Evolutionary conservation across 2,888 invertebrate species (phyloP).

Genomic region (Panorpa germanica): DNA sequence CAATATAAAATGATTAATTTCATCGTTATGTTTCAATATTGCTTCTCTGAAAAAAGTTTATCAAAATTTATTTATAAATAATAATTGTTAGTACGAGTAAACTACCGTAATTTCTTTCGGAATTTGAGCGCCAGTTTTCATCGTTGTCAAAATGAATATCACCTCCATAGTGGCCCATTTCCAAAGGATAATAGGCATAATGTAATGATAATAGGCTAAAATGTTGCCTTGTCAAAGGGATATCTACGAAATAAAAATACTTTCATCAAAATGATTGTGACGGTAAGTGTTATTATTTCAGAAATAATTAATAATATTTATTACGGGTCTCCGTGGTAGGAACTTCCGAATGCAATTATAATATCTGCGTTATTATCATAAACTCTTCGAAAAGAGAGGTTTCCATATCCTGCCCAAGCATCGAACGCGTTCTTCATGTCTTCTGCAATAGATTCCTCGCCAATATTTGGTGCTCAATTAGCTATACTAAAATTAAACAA

Average conservation of each 20-base stretch:
- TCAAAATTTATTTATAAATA: no score
- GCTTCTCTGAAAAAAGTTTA: no score
- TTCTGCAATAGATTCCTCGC: conserved; percentile 29
- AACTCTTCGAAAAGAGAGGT: conserved; percentile 32
- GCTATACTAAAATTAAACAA: conserved; percentile 31
- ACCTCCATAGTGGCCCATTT: conserved; percentile 33
- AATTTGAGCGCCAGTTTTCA: conserved; percentile 61
- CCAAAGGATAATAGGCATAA: conserved; percentile 59
- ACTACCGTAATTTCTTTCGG: no score
- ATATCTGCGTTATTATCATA: conserved; percentile 46
- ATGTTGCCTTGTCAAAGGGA: conserved; percentile 57
- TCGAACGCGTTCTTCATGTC: conserved; percentile 40
- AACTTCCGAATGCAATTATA: conserved; percentile 46
- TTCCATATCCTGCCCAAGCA: conserved; percentile 48
- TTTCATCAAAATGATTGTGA: no score
- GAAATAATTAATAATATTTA: conserved; percentile 5
- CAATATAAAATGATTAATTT: no score
- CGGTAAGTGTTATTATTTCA: no score
- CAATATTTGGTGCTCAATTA: conserved; percentile 45
- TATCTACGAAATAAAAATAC: conserved; percentile 25
- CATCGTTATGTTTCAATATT: no score
- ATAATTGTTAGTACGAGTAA: no score
- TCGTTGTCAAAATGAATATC: conserved; percentile 68
- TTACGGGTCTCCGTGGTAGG: conserved; percentile 47
- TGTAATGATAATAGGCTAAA: no score